Base-by-base conservation (phyloP, 2,797 vertebrate genomes). In the Zalophus californianus region DNA sequence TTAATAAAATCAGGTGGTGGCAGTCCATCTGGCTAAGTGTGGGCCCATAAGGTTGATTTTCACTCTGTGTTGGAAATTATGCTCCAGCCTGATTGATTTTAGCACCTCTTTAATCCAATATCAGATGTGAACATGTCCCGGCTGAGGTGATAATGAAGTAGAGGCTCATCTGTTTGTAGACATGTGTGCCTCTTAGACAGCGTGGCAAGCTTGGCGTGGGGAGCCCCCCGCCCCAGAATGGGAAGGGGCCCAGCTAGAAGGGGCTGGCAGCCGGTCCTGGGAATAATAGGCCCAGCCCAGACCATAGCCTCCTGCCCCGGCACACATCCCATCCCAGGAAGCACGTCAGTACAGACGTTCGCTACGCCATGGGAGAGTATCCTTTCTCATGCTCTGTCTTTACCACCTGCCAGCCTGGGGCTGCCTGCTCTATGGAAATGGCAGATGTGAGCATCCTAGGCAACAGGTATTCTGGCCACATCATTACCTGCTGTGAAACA, bases 21-120 rank as follows among this genome's bases (percentile, higher is more conserved):
- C 56, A 90, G 98, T 97, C 97, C 97, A 97, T 97, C 97, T 98
- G 97, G 96, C 94, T 95, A 96, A 98, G 98, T 96, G 95, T 97
- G 97, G 94, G 52, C 96, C 96, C 97, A 97, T 93, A 98, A 97
- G 97, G 96, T 97, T 97, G 98, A 87, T 98, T 98, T 98, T 98
- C 97, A 97, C 95, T 96, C 97, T 62, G 77, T 48, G 94, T 97
- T 91, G 89, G 95, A 97, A 98, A 97, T 92, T 60, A 72, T 93
- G 72, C 97, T 97, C 96, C 96, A 88, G 82, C 32, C 93, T 89
- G 95, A 96, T 83, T 88, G 97, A 94, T 97, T 98, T 98, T 98
- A 98, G 95, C 97, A 96, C 93, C 93, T 97, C 95, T 98, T 96
- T 97, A 97, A 44, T 97, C 96, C 96, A 95, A 58, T 85, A 84